These are phyloP conservation scores for Drosophila tristis DNA, from an alignment of 1,140 invertebrate species.

Conservation along the genomic window DNA sequence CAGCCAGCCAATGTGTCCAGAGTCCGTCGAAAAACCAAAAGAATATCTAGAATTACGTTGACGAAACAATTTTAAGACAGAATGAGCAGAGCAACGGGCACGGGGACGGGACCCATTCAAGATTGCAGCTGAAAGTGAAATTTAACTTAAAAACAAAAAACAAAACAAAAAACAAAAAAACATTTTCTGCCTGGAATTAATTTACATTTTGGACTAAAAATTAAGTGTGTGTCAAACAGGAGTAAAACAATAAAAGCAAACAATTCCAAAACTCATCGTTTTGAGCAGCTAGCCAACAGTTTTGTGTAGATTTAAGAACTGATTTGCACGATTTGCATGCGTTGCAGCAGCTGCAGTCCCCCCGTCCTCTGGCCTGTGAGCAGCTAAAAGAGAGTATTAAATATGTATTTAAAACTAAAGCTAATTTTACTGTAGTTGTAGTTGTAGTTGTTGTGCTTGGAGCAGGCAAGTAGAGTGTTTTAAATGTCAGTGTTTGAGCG, in stretches of 20 bases:
- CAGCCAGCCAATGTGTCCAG: conserved; percentile 32
- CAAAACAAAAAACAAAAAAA: too few relatives aligned
- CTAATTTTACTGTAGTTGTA: conserved; percentile 29
- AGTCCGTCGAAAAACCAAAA: conserved; percentile 47
- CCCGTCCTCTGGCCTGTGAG: too few relatives aligned
- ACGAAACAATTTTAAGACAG: conserved; percentile 28
- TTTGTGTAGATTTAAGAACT: conserved; percentile 32
- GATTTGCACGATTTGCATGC: conserved; percentile 1
- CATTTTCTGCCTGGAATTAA: too few relatives aligned
- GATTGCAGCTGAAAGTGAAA: conserved; percentile 9
- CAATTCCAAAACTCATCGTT: too few relatives aligned
- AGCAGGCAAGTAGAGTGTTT: conserved; percentile 39
- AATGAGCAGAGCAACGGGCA: background rate
- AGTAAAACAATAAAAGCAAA: conserved; percentile 25
- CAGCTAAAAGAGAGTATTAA: too few relatives aligned
- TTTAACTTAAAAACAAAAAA: background rate
- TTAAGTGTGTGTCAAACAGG: conserved; percentile 34
- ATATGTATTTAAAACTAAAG: too few relatives aligned
- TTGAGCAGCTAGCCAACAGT: conserved; percentile 12
- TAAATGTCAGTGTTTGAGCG: conserved; percentile 40
- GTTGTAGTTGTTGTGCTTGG: conserved; percentile 28
- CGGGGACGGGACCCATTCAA: background rate
- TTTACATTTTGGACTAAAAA: background rate
- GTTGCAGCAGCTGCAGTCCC: background rate
- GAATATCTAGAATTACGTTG: too few relatives aligned